These are phyloP conservation scores for Eupristina koningsbergeri DNA, from an alignment of 1,140 invertebrate genomes.

Conservation along the genomic window DNA sequence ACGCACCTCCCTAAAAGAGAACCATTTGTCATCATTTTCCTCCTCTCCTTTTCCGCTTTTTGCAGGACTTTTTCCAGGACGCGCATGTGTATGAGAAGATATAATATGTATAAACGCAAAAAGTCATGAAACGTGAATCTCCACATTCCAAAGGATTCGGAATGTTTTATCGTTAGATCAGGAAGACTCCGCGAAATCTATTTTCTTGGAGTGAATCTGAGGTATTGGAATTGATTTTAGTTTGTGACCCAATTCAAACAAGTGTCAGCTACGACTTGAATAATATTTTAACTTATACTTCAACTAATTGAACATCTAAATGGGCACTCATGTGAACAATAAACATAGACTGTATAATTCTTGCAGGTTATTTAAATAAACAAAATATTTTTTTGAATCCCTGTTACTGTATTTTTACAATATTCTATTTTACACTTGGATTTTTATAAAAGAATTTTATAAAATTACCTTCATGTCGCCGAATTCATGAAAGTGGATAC, in stretches of 20 bases:
- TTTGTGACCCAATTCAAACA: not conserved
- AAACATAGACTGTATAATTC: no score
- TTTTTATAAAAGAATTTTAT: not conserved
- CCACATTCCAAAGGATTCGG: not conserved
- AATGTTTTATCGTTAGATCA: not conserved
- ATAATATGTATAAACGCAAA: no score
- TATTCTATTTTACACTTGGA: not conserved
- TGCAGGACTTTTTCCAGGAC: not conserved
- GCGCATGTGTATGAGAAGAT: not conserved
- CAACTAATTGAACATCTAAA: no score
- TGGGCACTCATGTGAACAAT: no score
- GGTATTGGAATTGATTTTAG: not conserved
- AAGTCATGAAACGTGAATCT: not conserved
- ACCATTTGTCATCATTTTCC: slow-evolving; percentile 55
- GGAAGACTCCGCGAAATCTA: not conserved
- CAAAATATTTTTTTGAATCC: not conserved
- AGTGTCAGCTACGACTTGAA: no score
- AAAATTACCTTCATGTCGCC: not conserved
- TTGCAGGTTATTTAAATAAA: no score
- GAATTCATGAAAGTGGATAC: not conserved
- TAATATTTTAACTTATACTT: no score
- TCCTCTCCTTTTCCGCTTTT: not conserved
- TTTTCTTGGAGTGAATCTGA: not conserved
- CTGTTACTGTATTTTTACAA: not conserved
- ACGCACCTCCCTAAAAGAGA: slow-evolving; percentile 40